Conservation (phyloP, 1,140 invertebrate species). For the Doryteuthis pealeii region DNA sequence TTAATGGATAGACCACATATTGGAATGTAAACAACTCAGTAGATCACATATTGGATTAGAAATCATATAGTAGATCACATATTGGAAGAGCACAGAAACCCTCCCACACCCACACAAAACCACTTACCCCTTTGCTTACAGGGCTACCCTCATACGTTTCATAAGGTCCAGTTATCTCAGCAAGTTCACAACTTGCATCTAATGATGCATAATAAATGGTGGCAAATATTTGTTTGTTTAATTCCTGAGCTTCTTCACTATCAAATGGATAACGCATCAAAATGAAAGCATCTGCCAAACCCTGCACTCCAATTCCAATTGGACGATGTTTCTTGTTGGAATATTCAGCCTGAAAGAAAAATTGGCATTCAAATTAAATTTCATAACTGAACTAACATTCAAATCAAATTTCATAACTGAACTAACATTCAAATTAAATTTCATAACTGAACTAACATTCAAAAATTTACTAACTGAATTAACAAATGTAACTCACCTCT, state of each 20-base stretch:
- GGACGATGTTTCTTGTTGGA: slow-evolving; percentile 94
- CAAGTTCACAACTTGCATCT: slow-evolving; percentile 94
- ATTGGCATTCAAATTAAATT: not conserved
- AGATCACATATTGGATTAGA: too few relatives aligned
- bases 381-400: not conserved
- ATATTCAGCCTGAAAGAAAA: slow-evolving; percentile 64
- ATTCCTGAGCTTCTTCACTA: slow-evolving; percentile 74
- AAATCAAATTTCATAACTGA: not conserved
- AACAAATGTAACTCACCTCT: slow-evolving; percentile 69
- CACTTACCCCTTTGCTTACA: slow-evolving; percentile 83
- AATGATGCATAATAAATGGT: slow-evolving; percentile 97
- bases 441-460: not conserved
- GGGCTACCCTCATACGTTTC: slow-evolving; percentile 89
- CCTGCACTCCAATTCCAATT: slow-evolving; percentile 95
- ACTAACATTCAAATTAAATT: not conserved
- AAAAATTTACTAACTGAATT: too few relatives aligned
- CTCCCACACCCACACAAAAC: too few relatives aligned
- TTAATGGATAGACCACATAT: too few relatives aligned
- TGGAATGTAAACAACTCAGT: too few relatives aligned
- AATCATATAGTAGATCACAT: too few relatives aligned
- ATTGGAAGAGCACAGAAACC: too few relatives aligned
- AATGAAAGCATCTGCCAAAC: slow-evolving; percentile 94
- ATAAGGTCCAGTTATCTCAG: slow-evolving; percentile 83
- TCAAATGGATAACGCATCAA: slow-evolving; percentile 88
- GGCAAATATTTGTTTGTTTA: slow-evolving; percentile 98